Base-by-base conservation (phyloP, 1,140 invertebrate species). In the Drosophila baimaii region DNA sequence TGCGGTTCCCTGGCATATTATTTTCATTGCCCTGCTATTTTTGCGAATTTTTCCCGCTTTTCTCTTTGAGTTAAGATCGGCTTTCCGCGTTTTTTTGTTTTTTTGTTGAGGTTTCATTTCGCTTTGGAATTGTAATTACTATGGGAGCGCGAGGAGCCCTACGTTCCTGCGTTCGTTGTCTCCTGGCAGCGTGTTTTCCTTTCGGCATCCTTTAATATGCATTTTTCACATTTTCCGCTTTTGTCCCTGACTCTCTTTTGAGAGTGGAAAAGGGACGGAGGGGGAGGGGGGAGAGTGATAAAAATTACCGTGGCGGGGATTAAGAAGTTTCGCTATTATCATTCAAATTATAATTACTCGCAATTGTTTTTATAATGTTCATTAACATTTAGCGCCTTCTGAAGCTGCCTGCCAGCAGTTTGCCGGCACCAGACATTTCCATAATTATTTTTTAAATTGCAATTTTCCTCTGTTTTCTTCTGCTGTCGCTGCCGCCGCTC, bases 311-410 rank as follows among this genome's bases (percentile, higher is more conserved):
- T 80, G 58, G 83, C 84, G 83, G 80, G 84, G 80, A 88, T 89
- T 88, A 88, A 89, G 84, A 88, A 88, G 84, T 88, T 88, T 80
- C 77, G 80, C 84, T 89, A 88, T 88, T 88, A 88, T 89, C 84
- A 88, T 88, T 89, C 84, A 88, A 88, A 88, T 88, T 88, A 88
- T 88, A 88, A 88, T 88, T 88, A 88, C 84, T 89, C 77, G 84
- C 84, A 88, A 88, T 88, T 88, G 84, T 88, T 88, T 88, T 88
- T 80, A 74, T 89, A 88, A 88, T 88, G 84, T 89, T 88, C 84
- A 88, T 88, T 88, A 88, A 84, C 83, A 84, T 88, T 88, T 88
- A 88, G 84, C 84, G 84, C 77, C 84, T 88, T 84, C 74, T 65
- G 80, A 75, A 88, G 47, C 37, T 76, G 79, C 62, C 79, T 77